Percentiles rank a stretch among this genome's conserved stretches.
Evolutionary conservation across 2,113 vertebrate species (phyloP).

Genomic region (Crocuta crocuta): DNA sequence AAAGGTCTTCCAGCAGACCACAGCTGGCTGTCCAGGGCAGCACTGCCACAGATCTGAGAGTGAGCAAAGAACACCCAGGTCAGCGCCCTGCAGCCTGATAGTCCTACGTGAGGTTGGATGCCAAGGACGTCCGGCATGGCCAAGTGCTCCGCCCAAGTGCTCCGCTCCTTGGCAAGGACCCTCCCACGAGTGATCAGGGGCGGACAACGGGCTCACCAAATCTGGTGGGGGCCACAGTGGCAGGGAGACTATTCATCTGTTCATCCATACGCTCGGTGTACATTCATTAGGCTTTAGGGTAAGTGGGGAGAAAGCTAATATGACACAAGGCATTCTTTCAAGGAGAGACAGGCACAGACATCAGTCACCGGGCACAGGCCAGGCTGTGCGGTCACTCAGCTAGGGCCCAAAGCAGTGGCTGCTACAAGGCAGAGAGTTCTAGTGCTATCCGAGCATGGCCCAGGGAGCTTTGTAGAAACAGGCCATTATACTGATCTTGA

Average conservation of each 20-base stretch:
- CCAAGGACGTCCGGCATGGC: neutral
- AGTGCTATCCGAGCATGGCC: neutral
- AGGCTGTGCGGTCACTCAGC: neutral
- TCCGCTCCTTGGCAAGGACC: neutral
- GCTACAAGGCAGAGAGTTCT: neutral
- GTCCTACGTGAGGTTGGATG: rapidly evolving
- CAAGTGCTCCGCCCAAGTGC: rapidly evolving
- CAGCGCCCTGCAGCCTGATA: neutral
- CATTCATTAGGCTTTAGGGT: neutral
- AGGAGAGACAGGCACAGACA: neutral
- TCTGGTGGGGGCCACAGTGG: rapidly evolving
- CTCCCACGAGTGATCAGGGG: neutral
- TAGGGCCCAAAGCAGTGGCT: neutral
- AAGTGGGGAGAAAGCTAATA: neutral
- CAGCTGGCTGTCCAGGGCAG: neutral
- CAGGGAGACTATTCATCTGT: neutral
- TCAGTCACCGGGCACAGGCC: neutral
- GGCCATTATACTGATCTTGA: neutral
- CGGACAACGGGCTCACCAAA: rapidly evolving
- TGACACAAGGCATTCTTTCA: neutral
- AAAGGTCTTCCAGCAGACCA: neutral
- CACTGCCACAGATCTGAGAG: neutral
- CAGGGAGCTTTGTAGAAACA: neutral
- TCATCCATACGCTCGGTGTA: neutral
- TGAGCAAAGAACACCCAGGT: neutral